A percentile compares a stretch with the other conserved stretches of the same genome.
These are phyloP conservation scores for Aproaerema taeniolella DNA, from an alignment of 2,888 invertebrate genomes.

Conservation along the genomic window DNA sequence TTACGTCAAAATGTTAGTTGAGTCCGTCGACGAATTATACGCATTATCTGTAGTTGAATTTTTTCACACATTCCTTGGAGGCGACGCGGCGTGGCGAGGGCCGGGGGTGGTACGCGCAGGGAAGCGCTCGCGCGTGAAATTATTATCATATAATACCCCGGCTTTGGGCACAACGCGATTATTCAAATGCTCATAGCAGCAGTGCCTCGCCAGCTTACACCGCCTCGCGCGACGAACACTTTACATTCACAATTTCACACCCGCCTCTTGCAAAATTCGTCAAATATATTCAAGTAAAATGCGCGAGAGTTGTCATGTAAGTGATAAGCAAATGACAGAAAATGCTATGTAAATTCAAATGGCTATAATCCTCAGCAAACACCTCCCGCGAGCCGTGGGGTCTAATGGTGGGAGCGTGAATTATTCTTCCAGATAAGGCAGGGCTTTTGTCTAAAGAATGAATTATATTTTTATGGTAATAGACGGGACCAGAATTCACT, in stretches of 20 bases:
- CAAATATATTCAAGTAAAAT: constrained; percentile 70
- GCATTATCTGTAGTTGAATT: constrained; percentile 39
- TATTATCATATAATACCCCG: constrained; percentile 74
- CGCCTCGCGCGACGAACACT: constrained; percentile 1
- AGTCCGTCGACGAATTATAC: constrained; percentile 25
- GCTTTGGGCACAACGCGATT: constrained; percentile 62
- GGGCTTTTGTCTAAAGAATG: constrained; percentile 48
- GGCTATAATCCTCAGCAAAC: constrained; percentile 62
- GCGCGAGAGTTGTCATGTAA: constrained; percentile 67
- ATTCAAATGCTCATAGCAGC: constrained; percentile 67
- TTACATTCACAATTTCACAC: background rate
- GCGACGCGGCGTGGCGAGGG: constrained; percentile 37
- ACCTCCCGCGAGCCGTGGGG: constrained; percentile 50
- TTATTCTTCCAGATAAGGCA: constrained; percentile 55
- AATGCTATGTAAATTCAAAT: constrained; percentile 72
- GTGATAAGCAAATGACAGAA: constrained; percentile 75
- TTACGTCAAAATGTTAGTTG: constrained; percentile 26
- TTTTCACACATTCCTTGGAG: constrained; percentile 65
- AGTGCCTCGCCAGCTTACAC: constrained; percentile 19
- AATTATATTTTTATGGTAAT: constrained; percentile 28
- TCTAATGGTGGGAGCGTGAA: constrained; percentile 56
- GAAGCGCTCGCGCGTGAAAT: constrained; percentile 68
- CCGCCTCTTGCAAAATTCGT: constrained; percentile 55
- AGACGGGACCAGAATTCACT: constrained; percentile 1
- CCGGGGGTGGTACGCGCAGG: constrained; percentile 33